Evolutionary conservation across 2,113 vertebrate species (phyloP).

Genomic region (Sprattus sprattus): DNA sequence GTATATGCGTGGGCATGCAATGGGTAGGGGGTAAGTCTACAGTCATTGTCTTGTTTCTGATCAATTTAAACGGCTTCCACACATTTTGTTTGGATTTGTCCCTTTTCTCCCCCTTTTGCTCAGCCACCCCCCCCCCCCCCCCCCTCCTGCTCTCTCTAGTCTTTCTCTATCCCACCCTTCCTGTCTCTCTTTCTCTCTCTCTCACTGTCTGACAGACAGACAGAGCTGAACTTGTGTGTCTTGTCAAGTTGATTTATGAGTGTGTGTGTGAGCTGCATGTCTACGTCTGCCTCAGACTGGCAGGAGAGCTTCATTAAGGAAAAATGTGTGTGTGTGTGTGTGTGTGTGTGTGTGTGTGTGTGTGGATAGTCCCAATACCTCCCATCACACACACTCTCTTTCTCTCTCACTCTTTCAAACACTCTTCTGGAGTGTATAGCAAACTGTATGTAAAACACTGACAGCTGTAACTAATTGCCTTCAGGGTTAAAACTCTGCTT

Average conservation of each 20-base stretch:
- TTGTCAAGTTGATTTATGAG: constrained; percentile 98
- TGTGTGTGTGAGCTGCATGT: constrained; percentile 80
- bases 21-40: not conserved
- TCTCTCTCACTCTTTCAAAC: not conserved
- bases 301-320: constrained; percentile 87
- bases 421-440: not conserved
- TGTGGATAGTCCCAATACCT: constrained; percentile 24
- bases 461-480: not conserved
- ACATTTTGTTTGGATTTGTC: constrained; percentile 84
- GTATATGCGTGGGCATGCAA: constrained; percentile 12
- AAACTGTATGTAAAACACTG: not conserved
- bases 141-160: not conserved
- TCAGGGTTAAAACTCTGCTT: not conserved
- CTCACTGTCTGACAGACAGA: constrained; percentile 78
- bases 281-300: constrained; percentile 81
- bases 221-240: constrained; percentile 71
- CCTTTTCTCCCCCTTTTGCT: constrained; percentile 6
- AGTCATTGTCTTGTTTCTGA: constrained; percentile 78
- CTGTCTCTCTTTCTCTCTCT: constrained; percentile 47
- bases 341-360: constrained; percentile 16
- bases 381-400: not conserved
- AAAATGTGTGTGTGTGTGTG: constrained; percentile 43
- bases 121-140: constrained; percentile 62
- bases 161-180: not conserved
- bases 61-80: constrained; percentile 88